Percentiles rank a stretch among this genome's conserved stretches.
Conservation (phyloP, 64 coral and sea anemone species). For the Porites lutea region DNA sequence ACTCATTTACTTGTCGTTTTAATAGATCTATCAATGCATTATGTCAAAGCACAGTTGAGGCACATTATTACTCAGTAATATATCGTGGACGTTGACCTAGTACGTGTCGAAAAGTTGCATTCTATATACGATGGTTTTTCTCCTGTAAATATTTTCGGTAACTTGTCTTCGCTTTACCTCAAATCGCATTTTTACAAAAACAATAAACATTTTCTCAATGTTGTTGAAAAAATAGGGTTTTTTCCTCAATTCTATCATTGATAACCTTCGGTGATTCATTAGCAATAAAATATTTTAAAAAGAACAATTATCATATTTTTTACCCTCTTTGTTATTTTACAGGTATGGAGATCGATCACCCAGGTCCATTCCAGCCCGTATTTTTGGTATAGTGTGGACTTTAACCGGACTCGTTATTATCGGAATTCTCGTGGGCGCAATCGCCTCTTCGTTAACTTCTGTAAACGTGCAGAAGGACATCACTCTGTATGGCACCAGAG, state of each 20-base stretch:
- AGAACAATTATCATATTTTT: background rate
- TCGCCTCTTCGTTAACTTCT: constrained; percentile 52
- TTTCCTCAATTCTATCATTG: too few relatives aligned
- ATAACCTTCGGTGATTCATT: too few relatives aligned
- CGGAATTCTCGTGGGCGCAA: constrained; percentile 39
- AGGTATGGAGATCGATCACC: constrained; percentile 78
- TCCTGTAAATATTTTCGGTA: too few relatives aligned
- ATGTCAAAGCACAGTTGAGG: too few relatives aligned
- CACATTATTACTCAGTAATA: too few relatives aligned
- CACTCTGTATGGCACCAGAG: constrained; percentile 78
- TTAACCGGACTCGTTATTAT: constrained; percentile 61
- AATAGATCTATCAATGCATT: background rate
- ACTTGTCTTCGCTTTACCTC: too few relatives aligned
- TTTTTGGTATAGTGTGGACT: constrained; percentile 66
- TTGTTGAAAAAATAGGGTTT: too few relatives aligned
- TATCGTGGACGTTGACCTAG: too few relatives aligned
- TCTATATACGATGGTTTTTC: too few relatives aligned
- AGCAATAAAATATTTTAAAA: background rate
- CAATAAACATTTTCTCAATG: too few relatives aligned
- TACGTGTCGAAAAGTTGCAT: too few relatives aligned
- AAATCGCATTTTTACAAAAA: too few relatives aligned
- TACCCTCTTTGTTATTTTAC: background rate
- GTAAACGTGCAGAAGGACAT: constrained; percentile 14
- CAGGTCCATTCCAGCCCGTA: constrained; percentile 35
- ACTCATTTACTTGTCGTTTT: background rate